Evolutionary conservation across 2,113 vertebrate species (phyloP).

Genomic region (Callorhinus ursinus): DNA sequence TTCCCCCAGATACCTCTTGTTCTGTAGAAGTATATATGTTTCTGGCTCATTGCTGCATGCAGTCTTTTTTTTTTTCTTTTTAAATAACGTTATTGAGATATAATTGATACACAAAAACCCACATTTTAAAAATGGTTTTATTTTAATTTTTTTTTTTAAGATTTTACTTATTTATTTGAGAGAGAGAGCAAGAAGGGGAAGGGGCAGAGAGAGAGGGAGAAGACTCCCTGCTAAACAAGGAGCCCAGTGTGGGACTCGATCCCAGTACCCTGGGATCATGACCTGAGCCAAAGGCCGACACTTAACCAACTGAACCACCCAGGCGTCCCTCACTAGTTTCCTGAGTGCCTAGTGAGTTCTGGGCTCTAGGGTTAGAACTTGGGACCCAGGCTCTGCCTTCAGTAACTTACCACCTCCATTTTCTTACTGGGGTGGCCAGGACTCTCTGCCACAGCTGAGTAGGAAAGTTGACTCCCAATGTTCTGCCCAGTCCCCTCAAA

Average conservation of each 20-base stretch:
- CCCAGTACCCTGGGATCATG: neutral
- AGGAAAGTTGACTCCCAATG: neutral
- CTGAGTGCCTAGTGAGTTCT: neutral
- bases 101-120: neutral
- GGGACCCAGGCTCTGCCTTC: neutral
- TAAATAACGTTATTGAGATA: neutral
- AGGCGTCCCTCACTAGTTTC: neutral
- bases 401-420: neutral
- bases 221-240: neutral
- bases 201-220: neutral
- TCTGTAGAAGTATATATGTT: neutral
- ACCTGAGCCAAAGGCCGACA: neutral
- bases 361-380: neutral
- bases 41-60: neutral
- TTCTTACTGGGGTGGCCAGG: neutral
- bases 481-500: neutral
- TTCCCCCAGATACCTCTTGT: neutral
- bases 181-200: neutral
- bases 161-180: neutral
- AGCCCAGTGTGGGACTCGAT: neutral
- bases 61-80: neutral
- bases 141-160: neutral
- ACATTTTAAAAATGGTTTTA: neutral
- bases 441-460: neutral
- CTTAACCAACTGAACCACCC: neutral